Evolutionary conservation across 2,888 invertebrate genomes (phyloP).

Genomic region (Willowsia nigromaculata): DNA sequence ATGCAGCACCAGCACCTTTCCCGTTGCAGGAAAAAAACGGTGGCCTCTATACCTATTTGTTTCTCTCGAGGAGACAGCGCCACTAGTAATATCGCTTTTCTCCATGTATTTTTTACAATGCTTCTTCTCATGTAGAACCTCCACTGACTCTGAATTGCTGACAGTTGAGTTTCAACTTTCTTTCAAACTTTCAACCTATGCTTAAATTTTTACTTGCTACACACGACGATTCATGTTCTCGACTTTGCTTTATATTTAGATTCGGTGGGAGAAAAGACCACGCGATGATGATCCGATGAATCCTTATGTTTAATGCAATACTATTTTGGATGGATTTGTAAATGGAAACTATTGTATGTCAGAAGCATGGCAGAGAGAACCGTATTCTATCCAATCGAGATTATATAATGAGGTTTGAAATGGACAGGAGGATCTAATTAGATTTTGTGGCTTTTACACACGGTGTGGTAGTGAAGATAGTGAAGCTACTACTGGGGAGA

Average conservation of each 20-base stretch:
- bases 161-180: neutral
- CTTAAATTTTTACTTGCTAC: neutral
- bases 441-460: slow-evolving; percentile 33
- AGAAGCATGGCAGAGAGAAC: neutral
- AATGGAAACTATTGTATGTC: too few relatives aligned
- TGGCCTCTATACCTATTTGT: too few relatives aligned
- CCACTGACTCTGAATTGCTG: neutral
- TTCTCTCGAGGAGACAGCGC: neutral
- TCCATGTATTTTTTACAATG: neutral
- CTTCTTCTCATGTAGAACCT: neutral
- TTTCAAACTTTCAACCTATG: neutral
- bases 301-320: too few relatives aligned
- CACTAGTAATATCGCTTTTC: too few relatives aligned
- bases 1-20: too few relatives aligned
- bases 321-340: too few relatives aligned
- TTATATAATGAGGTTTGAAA: slow-evolving; percentile 31
- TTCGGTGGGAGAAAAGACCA: too few relatives aligned
- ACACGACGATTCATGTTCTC: too few relatives aligned
- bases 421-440: slow-evolving; percentile 38
- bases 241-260: too few relatives aligned
- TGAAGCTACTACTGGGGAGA: neutral
- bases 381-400: neutral
- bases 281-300: too few relatives aligned
- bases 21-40: too few relatives aligned
- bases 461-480: neutral